Conservation (phyloP, 2,113 vertebrate species). For the Eurypyga helias region DNA sequence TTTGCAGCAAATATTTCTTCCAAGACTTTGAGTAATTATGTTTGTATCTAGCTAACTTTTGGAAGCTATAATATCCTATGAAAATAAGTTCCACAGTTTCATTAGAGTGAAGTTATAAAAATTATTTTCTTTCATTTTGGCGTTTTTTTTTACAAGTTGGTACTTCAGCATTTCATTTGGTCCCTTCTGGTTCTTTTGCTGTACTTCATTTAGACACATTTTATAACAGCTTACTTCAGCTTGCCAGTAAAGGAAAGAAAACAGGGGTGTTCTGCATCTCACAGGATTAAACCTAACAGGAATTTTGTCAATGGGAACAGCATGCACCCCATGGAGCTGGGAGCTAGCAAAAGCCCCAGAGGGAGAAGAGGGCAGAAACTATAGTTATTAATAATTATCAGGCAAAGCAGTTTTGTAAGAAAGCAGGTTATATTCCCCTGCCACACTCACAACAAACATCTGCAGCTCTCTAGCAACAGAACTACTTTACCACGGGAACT, state of each 20-base stretch:
- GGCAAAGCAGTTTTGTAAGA: slow-evolving; percentile 24
- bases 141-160: rapidly evolving
- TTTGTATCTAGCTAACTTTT: neutral
- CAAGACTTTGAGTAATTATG: neutral
- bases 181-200: neutral
- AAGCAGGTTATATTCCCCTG: slow-evolving; percentile 34
- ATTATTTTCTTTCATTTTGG: neutral
- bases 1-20: neutral
- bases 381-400: slow-evolving; percentile 47
- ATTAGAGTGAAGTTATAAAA: neutral
- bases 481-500: slow-evolving; percentile 31
- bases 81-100: neutral
- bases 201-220: neutral
- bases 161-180: neutral
- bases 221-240: neutral
- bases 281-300: neutral
- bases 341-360: neutral
- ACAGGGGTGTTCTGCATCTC: neutral
- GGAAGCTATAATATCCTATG: neutral
- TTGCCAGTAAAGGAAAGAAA: neutral
- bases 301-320: slow-evolving; percentile 37
- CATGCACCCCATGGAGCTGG: neutral
- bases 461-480: slow-evolving; percentile 47
- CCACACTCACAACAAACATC: slow-evolving; percentile 41
- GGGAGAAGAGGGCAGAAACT: slow-evolving; percentile 24